Base-by-base conservation (phyloP, 2,797 vertebrate species). In the Phalanger gymnotis region DNA sequence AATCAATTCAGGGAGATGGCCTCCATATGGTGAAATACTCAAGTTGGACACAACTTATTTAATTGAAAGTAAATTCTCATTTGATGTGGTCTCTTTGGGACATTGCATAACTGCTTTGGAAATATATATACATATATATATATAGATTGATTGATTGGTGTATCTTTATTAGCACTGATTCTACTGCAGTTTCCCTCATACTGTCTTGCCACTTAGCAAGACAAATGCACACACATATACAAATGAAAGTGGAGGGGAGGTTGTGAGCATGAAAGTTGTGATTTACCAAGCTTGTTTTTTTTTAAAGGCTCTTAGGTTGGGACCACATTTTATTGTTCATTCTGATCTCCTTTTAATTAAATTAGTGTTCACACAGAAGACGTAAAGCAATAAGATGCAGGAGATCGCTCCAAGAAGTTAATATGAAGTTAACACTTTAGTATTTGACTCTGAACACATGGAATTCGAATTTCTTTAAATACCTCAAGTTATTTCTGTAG, bases 331-430 rank as follows among this genome's bases (percentile, higher is more conserved):
- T 90, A 94, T 90, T 92, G 30, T 89, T 25, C 3, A 53, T 47
- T 94, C 55, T 94, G 55, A 94, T 93, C 57, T 90, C 47, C 96
- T 54, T 87, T 94, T 73, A 92, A 91, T 93, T 93, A 93, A 92
- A 56, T 90, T 34, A 5, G n/a, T 91, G 19, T 56, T 92, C 87
- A 52, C 27, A 51, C 54, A 0, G 16, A 66, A 31, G 13, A 52
- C 52, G 58, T 54, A 47, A 94, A 97, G 94, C 73, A 91, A 54
- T 53, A 91, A 93, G 66, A 91, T 14, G 1, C 1, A 92, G 40
- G 30, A 94, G 53, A 73, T 56, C 12, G 91, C 1, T 81, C 13
- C 51, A 40, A 92, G 53, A 94, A 94, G 89, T 96, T 94, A 87
- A 14, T 94, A 54, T 66, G 28, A 28, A 92, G 51, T 51, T 53